Conservation (phyloP, 2,113 vertebrate species). For the Perognathus longimembris region DNA sequence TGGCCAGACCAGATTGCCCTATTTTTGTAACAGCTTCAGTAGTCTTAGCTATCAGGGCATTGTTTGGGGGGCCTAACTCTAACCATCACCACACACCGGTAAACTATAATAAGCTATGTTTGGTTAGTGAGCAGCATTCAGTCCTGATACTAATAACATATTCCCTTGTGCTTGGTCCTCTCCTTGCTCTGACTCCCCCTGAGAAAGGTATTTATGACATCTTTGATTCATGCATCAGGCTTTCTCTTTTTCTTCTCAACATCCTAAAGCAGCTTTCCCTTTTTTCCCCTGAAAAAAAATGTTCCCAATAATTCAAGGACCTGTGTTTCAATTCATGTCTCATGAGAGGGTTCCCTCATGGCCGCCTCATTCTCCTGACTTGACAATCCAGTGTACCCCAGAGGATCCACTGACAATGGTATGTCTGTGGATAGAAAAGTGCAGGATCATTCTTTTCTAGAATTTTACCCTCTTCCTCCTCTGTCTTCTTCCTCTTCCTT, state of each 20-base stretch:
- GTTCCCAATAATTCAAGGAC: neutral
- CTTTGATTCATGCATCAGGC: neutral
- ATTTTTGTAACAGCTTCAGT: neutral
- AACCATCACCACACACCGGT: constrained; percentile 34
- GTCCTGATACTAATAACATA: constrained; percentile 53
- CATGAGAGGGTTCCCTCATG: neutral
- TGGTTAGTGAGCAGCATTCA: constrained; percentile 61
- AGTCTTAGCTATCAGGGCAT: neutral
- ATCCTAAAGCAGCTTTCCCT: neutral
- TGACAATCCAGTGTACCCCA: too few relatives aligned
- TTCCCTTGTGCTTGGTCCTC: neutral
- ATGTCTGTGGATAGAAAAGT: neutral
- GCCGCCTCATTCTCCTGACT: neutral
- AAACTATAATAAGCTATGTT: constrained; percentile 53
- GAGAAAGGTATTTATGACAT: neutral
- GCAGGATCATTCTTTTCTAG: neutral
- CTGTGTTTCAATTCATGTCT: neutral
- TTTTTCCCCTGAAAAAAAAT: neutral
- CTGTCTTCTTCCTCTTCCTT: too few relatives aligned
- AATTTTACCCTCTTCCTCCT: neutral
- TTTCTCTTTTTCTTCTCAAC: neutral
- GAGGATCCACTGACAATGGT: neutral
- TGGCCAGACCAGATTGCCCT: too few relatives aligned
- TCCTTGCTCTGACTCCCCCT: neutral
- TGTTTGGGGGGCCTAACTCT: neutral